Percentiles rank a stretch among this genome's conserved stretches.
Evolutionary conservation across 2,797 vertebrate genomes (phyloP).

Genomic region (Melanotaenia maccullochi): DNA sequence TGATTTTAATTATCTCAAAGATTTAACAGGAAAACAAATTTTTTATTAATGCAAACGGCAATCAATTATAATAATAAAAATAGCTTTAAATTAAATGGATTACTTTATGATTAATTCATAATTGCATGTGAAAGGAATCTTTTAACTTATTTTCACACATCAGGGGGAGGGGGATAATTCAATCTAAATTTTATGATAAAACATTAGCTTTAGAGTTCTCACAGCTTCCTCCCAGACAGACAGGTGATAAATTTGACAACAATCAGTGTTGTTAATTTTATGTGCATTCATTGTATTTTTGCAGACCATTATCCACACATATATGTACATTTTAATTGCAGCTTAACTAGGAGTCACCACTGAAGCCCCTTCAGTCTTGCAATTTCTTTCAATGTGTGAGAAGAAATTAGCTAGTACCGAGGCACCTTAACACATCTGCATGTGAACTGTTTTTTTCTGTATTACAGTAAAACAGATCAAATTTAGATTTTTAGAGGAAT

Average conservation of each 20-base stretch:
- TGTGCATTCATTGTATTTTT: neutral
- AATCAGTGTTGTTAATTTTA: neutral
- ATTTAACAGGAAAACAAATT: constrained; percentile 17
- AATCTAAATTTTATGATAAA: neutral
- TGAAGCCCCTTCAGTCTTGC: neutral
- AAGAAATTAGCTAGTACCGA: neutral
- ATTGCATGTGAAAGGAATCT: neutral
- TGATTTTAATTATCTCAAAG: constrained; percentile 10
- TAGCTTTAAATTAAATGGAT: neutral
- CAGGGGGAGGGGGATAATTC: neutral
- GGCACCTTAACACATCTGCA: neutral
- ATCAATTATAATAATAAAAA: neutral
- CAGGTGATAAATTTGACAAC: neutral
- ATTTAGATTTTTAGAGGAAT: constrained; percentile 55
- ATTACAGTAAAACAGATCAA: constrained; percentile 60
- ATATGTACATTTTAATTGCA: neutral
- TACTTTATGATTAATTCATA: neutral
- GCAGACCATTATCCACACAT: neutral
- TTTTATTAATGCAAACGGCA: neutral
- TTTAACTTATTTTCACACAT: neutral
- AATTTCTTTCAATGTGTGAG: neutral
- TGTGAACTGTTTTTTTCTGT: constrained; percentile 34
- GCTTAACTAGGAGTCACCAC: neutral
- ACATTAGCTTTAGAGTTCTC: neutral
- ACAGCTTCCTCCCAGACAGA: constrained; percentile 5